Base-by-base conservation (phyloP, 1,140 invertebrate genomes). In the Ctenoplectra terminalis region DNA sequence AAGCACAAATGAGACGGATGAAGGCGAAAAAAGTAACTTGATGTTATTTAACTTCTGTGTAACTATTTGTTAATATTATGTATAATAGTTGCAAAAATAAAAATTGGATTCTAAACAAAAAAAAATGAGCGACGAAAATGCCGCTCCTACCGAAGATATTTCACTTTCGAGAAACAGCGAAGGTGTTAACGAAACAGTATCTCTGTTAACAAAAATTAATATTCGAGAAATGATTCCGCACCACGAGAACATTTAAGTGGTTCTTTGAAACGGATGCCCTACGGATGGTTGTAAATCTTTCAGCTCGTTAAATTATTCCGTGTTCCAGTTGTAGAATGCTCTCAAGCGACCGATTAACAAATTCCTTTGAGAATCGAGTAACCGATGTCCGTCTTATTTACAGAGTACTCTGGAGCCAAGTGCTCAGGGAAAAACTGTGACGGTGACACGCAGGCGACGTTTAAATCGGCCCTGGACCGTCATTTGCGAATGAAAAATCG, bases 261-360 rank as follows among this genome's bases (percentile, higher is more conserved):
- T 73, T 64, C 52, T 60, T 70, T 60, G 50, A 70, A 70, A 58
- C 66, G 29, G 48, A 9, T 61, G 46, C 48, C n/a, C 26, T 31
- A 17, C n/a, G 15, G 17, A 37, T 23, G n/a, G 23, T n/a, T 40
- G 54, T 31, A 60, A 61, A 50, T 73, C 56, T 29, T 61, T 50
- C 31, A 23, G n/a, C 48, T 56, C 60, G 46, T 63, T 81, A 63
- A 81, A 64, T 81, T 81, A 81, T 81, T 81, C 78, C 37, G 40
- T 40, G 60, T 63, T 64, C 34, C 48, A 48, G 23, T 37, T 26
- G 48, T 60, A 54, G 37, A 29, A 40, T 23, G 23, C 40, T 56
- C 58, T 64, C 37, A 15, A 46, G 70, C 20, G 70, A 37, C 37
- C 34, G 70, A 80, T 81, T 75, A 81, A 81, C 23, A 52, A 37